Base-by-base conservation (phyloP, 2,113 vertebrate genomes). In the Geococcyx californianus region DNA sequence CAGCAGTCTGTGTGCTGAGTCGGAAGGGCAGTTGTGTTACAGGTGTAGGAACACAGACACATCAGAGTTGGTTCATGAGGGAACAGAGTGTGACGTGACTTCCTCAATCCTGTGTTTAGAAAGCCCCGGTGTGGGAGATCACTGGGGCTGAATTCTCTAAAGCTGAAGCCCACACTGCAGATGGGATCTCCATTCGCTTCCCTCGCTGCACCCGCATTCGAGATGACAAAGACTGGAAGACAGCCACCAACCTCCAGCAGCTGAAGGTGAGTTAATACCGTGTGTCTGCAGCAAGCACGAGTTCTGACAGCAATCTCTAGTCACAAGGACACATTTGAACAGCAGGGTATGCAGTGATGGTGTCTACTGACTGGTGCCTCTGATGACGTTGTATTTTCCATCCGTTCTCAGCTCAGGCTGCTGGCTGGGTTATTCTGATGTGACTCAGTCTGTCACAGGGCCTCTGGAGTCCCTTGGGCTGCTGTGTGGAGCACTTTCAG, bases 151-250 rank as follows among this genome's bases (percentile, higher is more conserved):
- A 99, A 94, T 99, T 99, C 94, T 99, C 99, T 21, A 98, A 98
- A 91, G 99, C 99, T 0, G 99, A 99, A 94, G 99, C 99, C 67
- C 99, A 99, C 97, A 99, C 99, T 0, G 99, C 99, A 0, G 99
- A 99, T 6, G 99, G 99, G 25, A 99, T 99, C 97, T 99, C 99
- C 81, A 99, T 99, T 96, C 99, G 99, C 88, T 99, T 99, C 85
- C 99, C 99, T 25, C 99, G 99, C 79, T 99, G 99, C 97, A 99
- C 99, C 4, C 98, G 99, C 29, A 98, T 99, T 95, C 98, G 99
- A 1, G 98, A 99, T 4, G 99, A 99, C 97, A 99, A 99, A 85
- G 99, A 99, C 98, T 99, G 99, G 99, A 98, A 98, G 93, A 99
- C 94, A 0, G 99, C 99, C 92, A 99, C 99, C 93, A 99, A 98